These are phyloP conservation scores for Ashinkailepas kermadecensis DNA, from an alignment of 2,888 invertebrate genomes.

Conservation along the genomic window DNA sequence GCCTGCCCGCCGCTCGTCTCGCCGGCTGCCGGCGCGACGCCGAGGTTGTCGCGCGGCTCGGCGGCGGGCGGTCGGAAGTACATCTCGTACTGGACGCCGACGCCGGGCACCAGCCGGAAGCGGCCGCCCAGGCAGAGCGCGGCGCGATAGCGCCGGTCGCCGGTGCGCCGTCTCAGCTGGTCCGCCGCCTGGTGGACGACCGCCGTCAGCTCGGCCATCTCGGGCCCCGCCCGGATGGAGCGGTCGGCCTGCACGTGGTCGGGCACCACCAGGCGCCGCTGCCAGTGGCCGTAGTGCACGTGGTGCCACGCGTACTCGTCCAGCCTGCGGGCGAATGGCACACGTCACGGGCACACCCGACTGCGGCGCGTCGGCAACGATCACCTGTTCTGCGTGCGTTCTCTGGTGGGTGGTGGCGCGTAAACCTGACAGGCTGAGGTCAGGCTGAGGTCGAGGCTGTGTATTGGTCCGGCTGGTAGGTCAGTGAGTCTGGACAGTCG, in stretches of 20 bases:
- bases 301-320: background rate
- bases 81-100: background rate
- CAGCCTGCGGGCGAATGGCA: background rate
- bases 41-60: background rate
- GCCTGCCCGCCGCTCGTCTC: too few species aligned
- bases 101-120: background rate
- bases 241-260: background rate
- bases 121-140: background rate
- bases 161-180: background rate
- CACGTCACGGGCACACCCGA: background rate
- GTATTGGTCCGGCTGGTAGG: too few species aligned
- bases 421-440: too few species aligned
- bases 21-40: too few species aligned
- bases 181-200: background rate
- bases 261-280: background rate
- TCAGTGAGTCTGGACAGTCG: too few species aligned
- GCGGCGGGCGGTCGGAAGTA: background rate
- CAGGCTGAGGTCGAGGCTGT: too few species aligned
- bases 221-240: background rate
- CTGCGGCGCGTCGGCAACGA: background rate
- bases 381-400: too few species aligned
- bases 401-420: too few species aligned
- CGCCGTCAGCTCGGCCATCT: background rate
- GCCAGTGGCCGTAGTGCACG: background rate
- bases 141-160: background rate